Evolutionary conservation across 2,113 vertebrate species (phyloP), one percentile per base, ranked within the genome.

Genomic region (Cariama cristata): DNA sequence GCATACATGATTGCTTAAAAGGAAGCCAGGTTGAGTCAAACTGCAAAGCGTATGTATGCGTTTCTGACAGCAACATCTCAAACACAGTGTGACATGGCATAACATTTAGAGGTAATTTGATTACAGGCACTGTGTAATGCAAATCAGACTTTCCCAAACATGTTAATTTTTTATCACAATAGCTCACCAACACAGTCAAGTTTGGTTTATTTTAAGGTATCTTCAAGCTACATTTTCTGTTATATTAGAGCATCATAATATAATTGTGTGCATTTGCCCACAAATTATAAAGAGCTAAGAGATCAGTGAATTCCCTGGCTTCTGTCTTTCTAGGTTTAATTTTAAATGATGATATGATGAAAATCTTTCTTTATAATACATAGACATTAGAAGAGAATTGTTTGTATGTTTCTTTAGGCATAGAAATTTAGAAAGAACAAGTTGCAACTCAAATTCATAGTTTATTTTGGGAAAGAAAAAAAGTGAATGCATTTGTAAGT

Each of bases 71-170:
- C 81, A 94, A 97, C 93, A 60, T 89, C 91, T 97, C 95, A 92
- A 95, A 96, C 72, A n/a, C 88, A 76, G 88, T 80, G 64, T 80
- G 95, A 96, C 94, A 88, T 47, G 76, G 82, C 90, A 58, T 92
- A 95, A 96, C 96, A 69, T 91, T 97, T 86, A 84, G 92, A 91
- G 93, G 93, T 96, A 96, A 97, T 97, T 93, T 98, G 89, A 98
- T 98, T 97, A 97, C 49, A 95, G 97, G 71, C 80, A 91, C 71
- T 91, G 90, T 92, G 88, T 93, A 97, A 97, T 96, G 93, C 95
- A 97, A 97, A 97, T 95, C 75, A 91, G 91, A 90, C 77, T 97
- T 97, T 74, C 79, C 74, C 77, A 95, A 92, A 83, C 79, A 76
- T 86, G 50, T 92, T 85, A 74, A 86, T 82, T 69, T 96, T 97